Base-by-base conservation (phyloP, 2,888 invertebrate genomes). In the Ophraella communa region DNA sequence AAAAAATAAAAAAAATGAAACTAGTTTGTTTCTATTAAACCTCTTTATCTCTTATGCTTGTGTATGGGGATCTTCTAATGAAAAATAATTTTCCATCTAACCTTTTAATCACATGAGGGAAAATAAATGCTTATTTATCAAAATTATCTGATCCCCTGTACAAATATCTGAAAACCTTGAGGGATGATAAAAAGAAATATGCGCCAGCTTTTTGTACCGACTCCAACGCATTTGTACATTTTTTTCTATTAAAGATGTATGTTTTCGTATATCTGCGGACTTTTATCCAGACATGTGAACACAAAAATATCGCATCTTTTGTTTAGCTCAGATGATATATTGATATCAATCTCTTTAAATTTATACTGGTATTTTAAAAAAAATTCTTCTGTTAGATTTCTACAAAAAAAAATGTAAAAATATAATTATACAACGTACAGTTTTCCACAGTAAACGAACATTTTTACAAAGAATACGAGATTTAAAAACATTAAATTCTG, bases 281-380 rank as follows among this genome's bases (percentile, higher is more conserved):
- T 24, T 14, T 27, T 51, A 27, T 51, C 49, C 5, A 10, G 27
- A 5, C 21, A 27, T 27, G 5, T 3, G 7, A 51, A 27, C 49
- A 47, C 17, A 23, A 24, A 51, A 51, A 51, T 51, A 14, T 51
- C 49, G 23, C 49, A 27, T 51, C 49, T 27, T 51, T 51, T 27
- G 20, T 51, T 51, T 27, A 47, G 24, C n/a, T 17, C 24, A 24
- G 24, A 51, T 24, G 49, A 51, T 51, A 24, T 27, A 51, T 51
- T 10, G 27, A 20, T 17, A 51, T 51, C 49, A 51, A 51, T 21
- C n/a, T 11, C n/a, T 27, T 2, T 51, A 23, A 20, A 14, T 39
- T 17, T 8, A 27, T 2, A 27, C 7, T 24, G 1, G 8, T 27
- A 27, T 27, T 27, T 27, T 1, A 27, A 8, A 7, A 27, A 27